Base-by-base conservation (phyloP, 2,888 invertebrate species). In the Hydropsyche betteni region DNA sequence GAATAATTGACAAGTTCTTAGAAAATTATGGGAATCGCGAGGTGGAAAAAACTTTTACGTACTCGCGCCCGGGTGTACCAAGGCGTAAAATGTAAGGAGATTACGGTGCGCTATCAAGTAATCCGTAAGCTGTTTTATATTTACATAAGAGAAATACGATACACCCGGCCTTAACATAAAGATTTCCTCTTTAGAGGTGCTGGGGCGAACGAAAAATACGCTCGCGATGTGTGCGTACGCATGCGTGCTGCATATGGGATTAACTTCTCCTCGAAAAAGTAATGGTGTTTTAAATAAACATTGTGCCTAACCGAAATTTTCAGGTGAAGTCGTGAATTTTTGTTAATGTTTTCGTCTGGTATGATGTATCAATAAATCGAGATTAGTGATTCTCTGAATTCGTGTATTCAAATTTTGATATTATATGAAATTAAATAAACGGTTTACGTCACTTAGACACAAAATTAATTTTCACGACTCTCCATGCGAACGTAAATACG, bases 1-100 rank as follows among this genome's bases (percentile, higher is more conserved):
- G 69, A 69, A 69, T 69, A 69, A 69, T 69, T 69, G 69, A 69
- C 69, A 33, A 69, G 69, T 69, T 69, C 51, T 69, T 50, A 69
- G 69, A 69, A 69, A 69, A 69, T 64, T 64, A 64, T 64, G 64
- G 64, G 64, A 69, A 16, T 51, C 69, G 69, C 69, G 16, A 44
- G 16, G 51, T 69, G 44, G 69, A 69, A 69, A 69, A 50, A 69
- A 64, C 36, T 36, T 64, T 36, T n/a, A 36, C 36, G 64, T 36
- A 10, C 36, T 64, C 34, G 34, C 36, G 36, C 36, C n/a, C 14
- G 55, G 12, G 36, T 34, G 64, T 64, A 64, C 36, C 64, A 64
- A 64, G 64, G 64, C 64, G 64, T 64, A 64, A 64, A 64, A 64
- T 64, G 64, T 64, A 64, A 64, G 64, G 64, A 64, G 64, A 64